These are phyloP conservation scores for Cinclus mexicanus DNA, from an alignment of 2,113 vertebrate species.

Conservation along the genomic window DNA sequence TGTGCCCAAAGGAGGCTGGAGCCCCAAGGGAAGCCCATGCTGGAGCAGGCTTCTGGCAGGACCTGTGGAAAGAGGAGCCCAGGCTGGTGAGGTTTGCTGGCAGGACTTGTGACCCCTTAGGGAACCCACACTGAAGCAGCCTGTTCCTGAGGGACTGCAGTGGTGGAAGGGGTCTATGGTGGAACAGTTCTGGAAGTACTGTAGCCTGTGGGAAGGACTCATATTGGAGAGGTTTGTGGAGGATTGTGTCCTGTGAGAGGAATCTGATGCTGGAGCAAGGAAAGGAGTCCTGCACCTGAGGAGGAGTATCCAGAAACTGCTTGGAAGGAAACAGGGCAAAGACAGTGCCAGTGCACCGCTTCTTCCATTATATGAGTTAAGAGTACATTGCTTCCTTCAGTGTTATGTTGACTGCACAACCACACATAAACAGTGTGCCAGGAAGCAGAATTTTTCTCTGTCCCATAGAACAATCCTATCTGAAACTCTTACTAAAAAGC, in stretches of 20 bases:
- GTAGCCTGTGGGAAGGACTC: background rate
- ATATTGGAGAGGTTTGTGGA: background rate
- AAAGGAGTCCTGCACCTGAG: background rate
- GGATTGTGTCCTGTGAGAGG: background rate
- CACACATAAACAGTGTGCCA: background rate
- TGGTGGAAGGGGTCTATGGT: background rate
- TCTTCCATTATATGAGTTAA: background rate
- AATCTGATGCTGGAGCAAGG: accelerated
- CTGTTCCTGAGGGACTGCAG: background rate
- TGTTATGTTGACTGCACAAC: background rate
- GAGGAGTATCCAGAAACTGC: background rate
- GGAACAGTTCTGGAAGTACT: background rate
- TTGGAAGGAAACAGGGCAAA: background rate
- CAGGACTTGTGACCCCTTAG: background rate
- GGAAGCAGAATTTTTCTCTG: background rate
- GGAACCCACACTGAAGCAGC: background rate
- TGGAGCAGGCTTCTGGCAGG: background rate
- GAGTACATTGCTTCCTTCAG: background rate
- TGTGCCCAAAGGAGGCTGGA: background rate
- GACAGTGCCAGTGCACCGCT: background rate
- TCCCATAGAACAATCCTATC: background rate
- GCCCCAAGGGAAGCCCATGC: background rate
- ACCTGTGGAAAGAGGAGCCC: background rate
- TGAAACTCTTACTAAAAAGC: background rate
- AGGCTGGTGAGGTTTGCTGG: background rate